phyloP scores from a whole-genome alignment of 37 sponge, comb jelly and placozoan species.

The Sycon ciliatum region DNA sequence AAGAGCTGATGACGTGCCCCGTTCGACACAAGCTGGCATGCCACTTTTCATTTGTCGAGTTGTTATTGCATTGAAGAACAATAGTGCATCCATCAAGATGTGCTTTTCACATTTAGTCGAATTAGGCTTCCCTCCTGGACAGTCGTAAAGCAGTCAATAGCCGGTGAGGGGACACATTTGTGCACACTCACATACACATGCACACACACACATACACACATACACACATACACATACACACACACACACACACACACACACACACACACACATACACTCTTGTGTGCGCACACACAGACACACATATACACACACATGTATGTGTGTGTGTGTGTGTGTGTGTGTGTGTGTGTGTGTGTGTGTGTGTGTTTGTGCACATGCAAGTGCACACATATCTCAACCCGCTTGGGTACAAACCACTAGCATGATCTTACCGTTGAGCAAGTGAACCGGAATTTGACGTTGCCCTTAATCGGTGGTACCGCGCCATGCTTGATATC shows the following conservation, averaged over 20 bases:
- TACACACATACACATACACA: background rate
- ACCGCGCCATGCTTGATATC: too few relatives aligned
- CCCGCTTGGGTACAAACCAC: too few relatives aligned
- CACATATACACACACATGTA: background rate
- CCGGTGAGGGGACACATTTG: background rate
- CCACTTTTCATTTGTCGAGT: too few relatives aligned
- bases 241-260: background rate
- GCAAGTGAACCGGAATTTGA: too few relatives aligned
- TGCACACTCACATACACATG: background rate
- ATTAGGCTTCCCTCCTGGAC: background rate
- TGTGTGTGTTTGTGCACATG: conserved; percentile 12
- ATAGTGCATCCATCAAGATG: too few relatives aligned
- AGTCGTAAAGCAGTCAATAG: background rate
- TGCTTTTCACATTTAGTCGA: background rate
- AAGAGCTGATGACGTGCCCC: too few relatives aligned
- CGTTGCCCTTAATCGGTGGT: too few relatives aligned
- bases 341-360: conserved; percentile 23
- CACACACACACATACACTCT: background rate
- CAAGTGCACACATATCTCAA: background rate
- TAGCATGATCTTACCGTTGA: too few relatives aligned
- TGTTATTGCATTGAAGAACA: too few relatives aligned
- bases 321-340: conserved; percentile 12
- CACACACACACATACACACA: background rate
- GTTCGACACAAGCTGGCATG: too few relatives aligned
- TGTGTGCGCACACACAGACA: too few relatives aligned